Percentiles rank a stretch among this genome's conserved stretches.
Evolutionary conservation across 2,888 invertebrate genomes (phyloP).

Genomic region (Drosophila tripunctata): DNA sequence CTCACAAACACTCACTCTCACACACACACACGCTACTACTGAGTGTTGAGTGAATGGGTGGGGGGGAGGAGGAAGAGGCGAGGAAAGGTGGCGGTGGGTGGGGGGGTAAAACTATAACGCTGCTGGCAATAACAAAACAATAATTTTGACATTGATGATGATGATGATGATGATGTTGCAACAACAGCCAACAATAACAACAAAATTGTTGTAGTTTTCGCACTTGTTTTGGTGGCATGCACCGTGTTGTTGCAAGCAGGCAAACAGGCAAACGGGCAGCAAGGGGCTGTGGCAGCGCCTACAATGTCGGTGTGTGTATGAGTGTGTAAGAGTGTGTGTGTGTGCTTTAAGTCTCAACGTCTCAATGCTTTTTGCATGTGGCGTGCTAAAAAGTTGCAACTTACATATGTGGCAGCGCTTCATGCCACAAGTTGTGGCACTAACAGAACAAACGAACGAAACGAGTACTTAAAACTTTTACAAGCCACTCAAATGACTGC

Average conservation of each 20-base stretch:
- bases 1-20: constrained; percentile 6
- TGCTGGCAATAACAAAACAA: constrained; percentile 67
- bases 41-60: background rate
- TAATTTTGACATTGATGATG: constrained; percentile 77
- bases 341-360: constrained; percentile 28
- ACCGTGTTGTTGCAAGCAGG: background rate
- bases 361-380: constrained; percentile 56
- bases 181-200: constrained; percentile 25
- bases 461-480: constrained; percentile 75
- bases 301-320: constrained; percentile 35
- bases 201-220: constrained; percentile 53
- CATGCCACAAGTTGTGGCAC: constrained; percentile 45
- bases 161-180: constrained; percentile 47
- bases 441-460: constrained; percentile 39
- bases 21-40: constrained; percentile 1
- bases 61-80: background rate
- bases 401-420: constrained; percentile 59
- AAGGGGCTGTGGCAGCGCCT: constrained; percentile 16
- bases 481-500: constrained; percentile 57
- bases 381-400: constrained; percentile 74
- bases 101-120: constrained; percentile 16
- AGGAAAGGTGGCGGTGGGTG: background rate
- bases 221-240: constrained; percentile 42
- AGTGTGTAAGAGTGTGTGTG: too few relatives aligned
- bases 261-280: background rate